These are phyloP conservation scores for Dendrocopos noguchii DNA, from an alignment of 2,113 vertebrate species.

Conservation along the genomic window DNA sequence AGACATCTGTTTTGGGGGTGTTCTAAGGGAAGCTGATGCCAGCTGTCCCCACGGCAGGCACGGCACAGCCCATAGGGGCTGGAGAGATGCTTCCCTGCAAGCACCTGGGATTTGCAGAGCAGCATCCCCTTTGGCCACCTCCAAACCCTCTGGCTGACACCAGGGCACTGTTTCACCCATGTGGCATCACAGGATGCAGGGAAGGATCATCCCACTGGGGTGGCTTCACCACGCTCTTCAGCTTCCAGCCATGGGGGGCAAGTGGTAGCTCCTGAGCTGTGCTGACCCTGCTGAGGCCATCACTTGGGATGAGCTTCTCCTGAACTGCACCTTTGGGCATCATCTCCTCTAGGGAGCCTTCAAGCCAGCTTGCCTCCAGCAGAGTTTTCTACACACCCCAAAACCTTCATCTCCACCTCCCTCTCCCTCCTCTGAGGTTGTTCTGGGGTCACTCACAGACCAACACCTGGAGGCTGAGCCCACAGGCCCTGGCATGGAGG, in stretches of 20 bases:
- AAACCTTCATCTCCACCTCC: background rate
- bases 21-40: background rate
- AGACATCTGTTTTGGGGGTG: rapidly evolving
- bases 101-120: rapidly evolving
- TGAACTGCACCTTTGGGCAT: background rate
- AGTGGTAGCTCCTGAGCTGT: rapidly evolving
- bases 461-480: background rate
- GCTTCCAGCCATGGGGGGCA: rapidly evolving
- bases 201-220: background rate
- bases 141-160: background rate
- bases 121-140: rapidly evolving
- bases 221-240: rapidly evolving
- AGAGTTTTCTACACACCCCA: background rate
- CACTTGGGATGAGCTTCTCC: background rate
- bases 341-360: background rate
- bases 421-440: rapidly evolving
- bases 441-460: rapidly evolving
- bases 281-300: rapidly evolving
- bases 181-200: rapidly evolving
- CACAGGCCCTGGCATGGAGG: rapidly evolving
- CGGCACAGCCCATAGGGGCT: rapidly evolving
- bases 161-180: rapidly evolving
- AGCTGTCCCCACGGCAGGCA: rapidly evolving
- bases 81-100: background rate
- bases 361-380: background rate